A percentile compares a stretch with the other conserved stretches of the same genome.
Conservation (phyloP, 2,113 vertebrate species). For the Phalacrocorax aristotelis region DNA sequence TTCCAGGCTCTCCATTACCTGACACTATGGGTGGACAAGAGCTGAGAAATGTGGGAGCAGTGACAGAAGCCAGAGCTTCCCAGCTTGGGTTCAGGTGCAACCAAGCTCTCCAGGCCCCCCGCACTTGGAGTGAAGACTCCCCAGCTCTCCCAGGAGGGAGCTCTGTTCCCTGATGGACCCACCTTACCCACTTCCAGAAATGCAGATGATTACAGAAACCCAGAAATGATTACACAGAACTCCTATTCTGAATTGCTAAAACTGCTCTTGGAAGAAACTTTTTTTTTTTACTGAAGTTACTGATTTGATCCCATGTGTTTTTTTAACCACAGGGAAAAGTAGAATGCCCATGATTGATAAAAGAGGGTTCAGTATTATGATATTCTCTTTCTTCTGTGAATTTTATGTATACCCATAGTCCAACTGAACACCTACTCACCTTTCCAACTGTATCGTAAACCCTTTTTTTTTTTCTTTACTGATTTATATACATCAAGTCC, state of each 20-base stretch:
- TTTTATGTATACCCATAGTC: neutral
- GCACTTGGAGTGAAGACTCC: neutral
- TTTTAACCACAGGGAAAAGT: neutral
- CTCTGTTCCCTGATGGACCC: neutral
- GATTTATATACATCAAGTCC: neutral
- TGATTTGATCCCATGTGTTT: neutral
- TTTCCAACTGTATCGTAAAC: neutral
- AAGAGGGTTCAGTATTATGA: neutral
- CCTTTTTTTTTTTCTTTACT: neutral
- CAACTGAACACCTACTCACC: neutral
- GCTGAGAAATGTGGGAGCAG: neutral
- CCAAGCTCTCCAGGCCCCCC: fast-evolving
- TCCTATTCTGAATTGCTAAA: neutral
- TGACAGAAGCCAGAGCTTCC: neutral
- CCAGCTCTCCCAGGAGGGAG: neutral
- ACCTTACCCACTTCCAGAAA: neutral
- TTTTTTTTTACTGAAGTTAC: neutral
- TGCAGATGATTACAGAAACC: neutral
- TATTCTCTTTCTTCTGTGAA: neutral
- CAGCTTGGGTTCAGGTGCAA: fast-evolving
- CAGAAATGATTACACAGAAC: neutral
- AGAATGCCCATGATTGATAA: neutral
- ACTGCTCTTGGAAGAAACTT: neutral
- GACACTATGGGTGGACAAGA: neutral
- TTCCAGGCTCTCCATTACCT: neutral